Conservation (phyloP, 92 coral and sea anemone genomes). For the Metridium senile region DNA sequence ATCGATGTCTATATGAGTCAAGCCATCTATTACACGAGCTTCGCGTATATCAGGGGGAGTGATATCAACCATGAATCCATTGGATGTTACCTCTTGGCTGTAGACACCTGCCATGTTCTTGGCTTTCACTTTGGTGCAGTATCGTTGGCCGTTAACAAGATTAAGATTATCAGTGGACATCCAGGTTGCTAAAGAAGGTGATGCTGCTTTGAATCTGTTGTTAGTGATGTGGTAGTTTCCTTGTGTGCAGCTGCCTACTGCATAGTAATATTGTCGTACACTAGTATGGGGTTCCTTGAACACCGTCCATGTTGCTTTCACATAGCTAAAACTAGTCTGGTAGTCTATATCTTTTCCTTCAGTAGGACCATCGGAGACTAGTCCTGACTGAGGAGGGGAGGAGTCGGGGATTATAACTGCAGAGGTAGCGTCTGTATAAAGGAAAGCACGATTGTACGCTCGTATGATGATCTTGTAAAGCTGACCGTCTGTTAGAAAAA, state of each 20-base stretch:
- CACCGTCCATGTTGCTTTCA: conserved; percentile 81
- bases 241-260: conserved; percentile 84
- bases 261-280: conserved; percentile 83
- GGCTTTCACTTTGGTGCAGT: conserved; percentile 91
- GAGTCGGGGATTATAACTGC: conserved; percentile 76
- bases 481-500: conserved; percentile 66
- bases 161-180: conserved; percentile 49
- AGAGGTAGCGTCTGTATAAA: conserved; percentile 75
- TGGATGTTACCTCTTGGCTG: conserved; percentile 75
- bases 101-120: conserved; percentile 84
- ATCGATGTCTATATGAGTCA: conserved; percentile 75
- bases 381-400: conserved; percentile 70
- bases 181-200: conserved; percentile 75
- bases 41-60: conserved; percentile 73
- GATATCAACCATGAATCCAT: conserved; percentile 83
- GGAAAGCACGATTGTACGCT: conserved; percentile 80
- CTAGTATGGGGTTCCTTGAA: conserved; percentile 76
- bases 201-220: conserved; percentile 60
- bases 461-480: conserved; percentile 67
- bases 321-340: conserved; percentile 67
- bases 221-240: conserved; percentile 93
- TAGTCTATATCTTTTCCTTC: conserved; percentile 60
- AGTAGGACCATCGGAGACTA: conserved; percentile 77
- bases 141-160: conserved; percentile 91
- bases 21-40: conserved; percentile 88